Evolutionary conservation across 2,888 invertebrate species (phyloP).

Genomic region (Cheilosia impressa): DNA sequence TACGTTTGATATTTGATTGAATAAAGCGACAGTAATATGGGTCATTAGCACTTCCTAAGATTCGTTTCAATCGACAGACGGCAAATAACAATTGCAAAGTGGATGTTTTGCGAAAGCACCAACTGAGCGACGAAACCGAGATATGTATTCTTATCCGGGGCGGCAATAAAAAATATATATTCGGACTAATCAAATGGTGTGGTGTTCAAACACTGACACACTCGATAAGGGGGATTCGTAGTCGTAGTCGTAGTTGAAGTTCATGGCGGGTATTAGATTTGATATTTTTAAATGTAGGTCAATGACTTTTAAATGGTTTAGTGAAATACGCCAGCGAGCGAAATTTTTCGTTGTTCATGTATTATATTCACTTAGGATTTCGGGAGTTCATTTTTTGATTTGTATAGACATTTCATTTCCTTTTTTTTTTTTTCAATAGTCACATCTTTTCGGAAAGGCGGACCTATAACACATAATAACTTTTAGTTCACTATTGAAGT

Average conservation of each 20-base stretch:
- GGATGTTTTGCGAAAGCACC: background rate
- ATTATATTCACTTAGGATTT: too few species aligned
- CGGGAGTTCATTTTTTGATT: too few species aligned
- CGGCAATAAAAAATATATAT: background rate
- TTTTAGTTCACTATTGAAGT: too few species aligned
- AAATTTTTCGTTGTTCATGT: background rate
- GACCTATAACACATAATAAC: too few species aligned
- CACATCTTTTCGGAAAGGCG: too few species aligned
- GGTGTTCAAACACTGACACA: background rate
- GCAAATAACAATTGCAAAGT: background rate
- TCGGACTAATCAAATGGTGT: background rate
- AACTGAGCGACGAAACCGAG: background rate
- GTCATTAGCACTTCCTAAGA: background rate
- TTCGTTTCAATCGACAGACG: background rate
- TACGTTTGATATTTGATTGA: background rate
- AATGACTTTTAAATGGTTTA: background rate
- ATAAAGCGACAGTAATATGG: background rate
- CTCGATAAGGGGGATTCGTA: background rate
- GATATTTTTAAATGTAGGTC: conserved; percentile 9
- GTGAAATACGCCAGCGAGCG: background rate
- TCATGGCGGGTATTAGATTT: background rate
- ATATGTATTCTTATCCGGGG: background rate
- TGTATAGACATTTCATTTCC: too few species aligned
- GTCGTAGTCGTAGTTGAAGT: background rate
- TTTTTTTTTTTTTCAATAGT: too few species aligned